Base-by-base conservation (phyloP, 2,888 invertebrate genomes). In the Caenorhabditis virilis region DNA sequence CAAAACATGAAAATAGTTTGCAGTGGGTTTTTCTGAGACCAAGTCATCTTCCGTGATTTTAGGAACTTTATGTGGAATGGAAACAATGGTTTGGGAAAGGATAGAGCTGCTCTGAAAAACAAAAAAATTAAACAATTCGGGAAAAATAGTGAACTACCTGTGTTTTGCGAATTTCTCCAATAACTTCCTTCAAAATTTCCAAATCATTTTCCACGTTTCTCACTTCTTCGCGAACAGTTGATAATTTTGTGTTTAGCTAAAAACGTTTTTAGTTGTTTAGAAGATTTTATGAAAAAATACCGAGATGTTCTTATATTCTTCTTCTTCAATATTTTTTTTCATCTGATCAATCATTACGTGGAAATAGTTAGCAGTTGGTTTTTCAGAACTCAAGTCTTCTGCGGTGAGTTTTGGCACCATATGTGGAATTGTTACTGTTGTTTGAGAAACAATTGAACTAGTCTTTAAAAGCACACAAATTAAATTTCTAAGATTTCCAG, bases 291-390 rank as follows among this genome's bases (percentile, higher is more conserved):
- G n/a, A n/a, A n/a, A n/a, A n/a, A n/a, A n/a, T n/a, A n/a, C n/a
- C n/a, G n/a, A n/a, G n/a, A n/a, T n/a, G n/a, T n/a, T 22, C 1
- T 25, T 35, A 20, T 22, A 23, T 52, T 36, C 15, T 18, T n/a
- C n/a, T 20, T 53, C 49, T 1, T 53, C 57, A 4, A 49, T 18
- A n/a, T 63, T 54, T 26, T 36, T 16, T n/a, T 43, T 41, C 15
- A 58, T 38, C 2, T 50, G 38, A 27, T 53, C 49, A 20, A 52
- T 49, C 30, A 58, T 20, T n/a, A 53, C 45, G 22, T 54, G 53
- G 4, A 46, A 27, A 33, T 63, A 63, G 36, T 58, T 50, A 33
- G 36, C 25, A 4, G 63, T 50, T 15, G 63, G 63, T 16, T 27
- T n/a, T 4, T 49, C 46, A 13, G 63, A 33, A 1, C 22, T 49